Conservation (phyloP, 2,113 vertebrate species). For the Thinocorus orbignyianus region DNA sequence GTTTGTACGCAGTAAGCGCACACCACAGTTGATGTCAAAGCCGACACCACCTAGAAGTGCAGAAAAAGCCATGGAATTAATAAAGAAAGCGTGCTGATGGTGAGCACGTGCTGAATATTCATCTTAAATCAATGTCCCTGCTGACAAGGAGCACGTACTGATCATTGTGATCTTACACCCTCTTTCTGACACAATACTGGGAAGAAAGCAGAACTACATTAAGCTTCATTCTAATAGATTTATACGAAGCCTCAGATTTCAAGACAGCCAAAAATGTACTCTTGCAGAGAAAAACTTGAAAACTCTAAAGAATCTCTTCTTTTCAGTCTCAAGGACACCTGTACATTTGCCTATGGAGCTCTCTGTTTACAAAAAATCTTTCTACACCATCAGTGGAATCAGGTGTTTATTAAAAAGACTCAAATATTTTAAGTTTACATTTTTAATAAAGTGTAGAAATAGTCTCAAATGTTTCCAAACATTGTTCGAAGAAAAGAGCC, state of each 20-base stretch:
- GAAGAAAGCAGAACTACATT: neutral
- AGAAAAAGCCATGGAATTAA: neutral
- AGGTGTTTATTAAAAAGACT: neutral
- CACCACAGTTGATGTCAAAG: constrained; percentile 98
- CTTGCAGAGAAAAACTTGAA: neutral
- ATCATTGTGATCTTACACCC: neutral
- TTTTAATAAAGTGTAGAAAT: neutral
- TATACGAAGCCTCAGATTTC: neutral
- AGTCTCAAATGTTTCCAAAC: neutral
- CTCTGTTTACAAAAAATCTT: neutral
- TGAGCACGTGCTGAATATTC: neutral
- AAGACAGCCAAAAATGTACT: neutral
- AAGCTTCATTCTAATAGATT: neutral
- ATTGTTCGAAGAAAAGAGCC: neutral
- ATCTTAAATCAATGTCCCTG: neutral
- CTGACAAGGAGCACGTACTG: neutral
- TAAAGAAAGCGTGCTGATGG: neutral
- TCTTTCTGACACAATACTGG: neutral
- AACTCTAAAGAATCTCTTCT: neutral
- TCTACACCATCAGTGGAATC: neutral
- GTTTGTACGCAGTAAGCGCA: constrained; percentile 93
- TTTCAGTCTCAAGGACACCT: neutral
- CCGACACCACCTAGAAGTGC: constrained; percentile 87
- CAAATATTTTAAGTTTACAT: neutral
- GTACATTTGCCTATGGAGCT: neutral